Evolutionary conservation across 2,113 vertebrate genomes (phyloP).

Genomic region (Scortum barcoo): DNA sequence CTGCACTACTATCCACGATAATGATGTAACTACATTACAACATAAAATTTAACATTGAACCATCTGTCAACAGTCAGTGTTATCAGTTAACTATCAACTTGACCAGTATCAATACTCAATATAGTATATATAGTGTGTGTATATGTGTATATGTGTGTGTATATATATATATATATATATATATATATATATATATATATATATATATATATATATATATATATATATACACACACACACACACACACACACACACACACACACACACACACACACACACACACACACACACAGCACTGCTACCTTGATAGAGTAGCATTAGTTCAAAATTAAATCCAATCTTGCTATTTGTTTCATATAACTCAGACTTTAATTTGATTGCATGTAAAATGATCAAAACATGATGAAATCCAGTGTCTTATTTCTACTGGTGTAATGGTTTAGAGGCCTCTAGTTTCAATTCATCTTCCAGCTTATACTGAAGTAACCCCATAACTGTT

Average conservation of each 20-base stretch:
- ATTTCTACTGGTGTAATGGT: background rate
- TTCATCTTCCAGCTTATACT: no score
- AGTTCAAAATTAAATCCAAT: background rate
- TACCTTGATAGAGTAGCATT: background rate
- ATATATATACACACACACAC: no score
- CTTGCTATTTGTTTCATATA: background rate
- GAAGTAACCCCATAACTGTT: background rate
- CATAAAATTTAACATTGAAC: background rate
- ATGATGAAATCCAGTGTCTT: background rate
- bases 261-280: no score
- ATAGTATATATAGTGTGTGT: no score
- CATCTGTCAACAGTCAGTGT: background rate
- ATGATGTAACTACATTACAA: background rate
- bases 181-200: no score
- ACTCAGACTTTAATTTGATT: background rate
- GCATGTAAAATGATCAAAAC: background rate
- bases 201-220: no score
- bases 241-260: no score
- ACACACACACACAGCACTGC: background rate
- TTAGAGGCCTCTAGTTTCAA: background rate
- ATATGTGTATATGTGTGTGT: no score
- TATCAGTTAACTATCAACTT: background rate
- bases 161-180: no score
- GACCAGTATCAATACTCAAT: background rate
- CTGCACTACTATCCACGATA: no score